Conservation (phyloP, 2,113 vertebrate genomes). For the Poeciliopsis retropinna region DNA sequence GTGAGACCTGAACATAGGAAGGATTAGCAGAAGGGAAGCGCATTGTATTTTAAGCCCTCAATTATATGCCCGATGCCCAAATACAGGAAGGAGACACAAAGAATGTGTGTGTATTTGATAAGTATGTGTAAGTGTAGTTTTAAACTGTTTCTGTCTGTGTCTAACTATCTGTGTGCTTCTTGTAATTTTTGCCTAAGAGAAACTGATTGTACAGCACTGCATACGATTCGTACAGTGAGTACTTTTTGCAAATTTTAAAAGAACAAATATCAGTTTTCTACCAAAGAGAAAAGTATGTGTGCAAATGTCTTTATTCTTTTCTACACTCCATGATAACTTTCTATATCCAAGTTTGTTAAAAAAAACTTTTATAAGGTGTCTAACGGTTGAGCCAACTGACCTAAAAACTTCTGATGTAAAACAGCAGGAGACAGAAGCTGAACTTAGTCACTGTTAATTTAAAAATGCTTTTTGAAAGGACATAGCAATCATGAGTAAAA, state of each 20-base stretch:
- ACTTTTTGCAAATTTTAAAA: too few species aligned
- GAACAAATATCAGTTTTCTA: too few species aligned
- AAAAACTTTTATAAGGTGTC: too few species aligned
- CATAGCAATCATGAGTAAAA: neutral
- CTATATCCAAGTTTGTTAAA: too few species aligned
- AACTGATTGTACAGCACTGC: neutral
- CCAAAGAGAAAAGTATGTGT: too few species aligned
- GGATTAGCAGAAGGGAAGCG: slow-evolving; percentile 66
- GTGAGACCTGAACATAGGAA: slow-evolving; percentile 68
- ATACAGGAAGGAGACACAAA: slow-evolving; percentile 47
- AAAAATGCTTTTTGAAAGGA: neutral
- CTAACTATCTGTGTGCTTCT: slow-evolving; percentile 18
- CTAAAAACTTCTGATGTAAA: too few species aligned
- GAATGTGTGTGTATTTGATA: slow-evolving; percentile 44
- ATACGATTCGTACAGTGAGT: neutral
- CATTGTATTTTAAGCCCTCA: slow-evolving; percentile 66
- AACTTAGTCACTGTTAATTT: too few species aligned
- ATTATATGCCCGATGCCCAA: slow-evolving; percentile 70
- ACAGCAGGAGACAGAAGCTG: neutral
- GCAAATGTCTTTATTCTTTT: too few species aligned
- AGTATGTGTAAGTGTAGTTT: slow-evolving; percentile 31
- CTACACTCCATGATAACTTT: too few species aligned
- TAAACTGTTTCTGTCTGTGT: slow-evolving; percentile 22
- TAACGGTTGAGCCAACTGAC: too few species aligned
- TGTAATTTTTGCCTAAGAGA: slow-evolving; percentile 5